Percentiles rank a stretch among this genome's conserved stretches.
Conservation (phyloP, 2,113 vertebrate genomes). For the Odontesthes bonariensis region DNA sequence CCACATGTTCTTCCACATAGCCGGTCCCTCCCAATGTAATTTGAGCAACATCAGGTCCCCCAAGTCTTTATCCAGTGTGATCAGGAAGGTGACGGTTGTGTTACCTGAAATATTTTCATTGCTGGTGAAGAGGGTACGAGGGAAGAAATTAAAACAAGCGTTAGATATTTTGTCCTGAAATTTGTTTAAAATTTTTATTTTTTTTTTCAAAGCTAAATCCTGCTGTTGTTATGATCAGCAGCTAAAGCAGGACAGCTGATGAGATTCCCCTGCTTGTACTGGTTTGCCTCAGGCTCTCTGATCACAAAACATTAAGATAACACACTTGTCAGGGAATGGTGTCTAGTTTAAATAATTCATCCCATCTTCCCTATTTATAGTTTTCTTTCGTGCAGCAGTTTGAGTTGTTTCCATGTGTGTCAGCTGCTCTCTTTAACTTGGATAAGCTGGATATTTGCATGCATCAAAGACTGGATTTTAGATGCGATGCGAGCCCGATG, state of each 20-base stretch:
- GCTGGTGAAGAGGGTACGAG: slow-evolving; percentile 70
- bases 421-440: slow-evolving; percentile 27
- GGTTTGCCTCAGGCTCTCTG: slow-evolving; percentile 31
- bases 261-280: slow-evolving; percentile 11
- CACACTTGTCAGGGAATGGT: slow-evolving; percentile 24
- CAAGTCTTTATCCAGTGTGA: slow-evolving; percentile 89
- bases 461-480: slow-evolving; percentile 17
- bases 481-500: slow-evolving; percentile 30
- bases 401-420: slow-evolving; percentile 60
- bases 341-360: slow-evolving; percentile 66
- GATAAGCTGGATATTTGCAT: slow-evolving; percentile 57
- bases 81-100: slow-evolving; percentile 89
- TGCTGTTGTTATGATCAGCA: neutral
- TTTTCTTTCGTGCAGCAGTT: slow-evolving; percentile 58
- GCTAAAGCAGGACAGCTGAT: slow-evolving; percentile 25
- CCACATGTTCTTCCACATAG: slow-evolving; percentile 90
- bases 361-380: slow-evolving; percentile 59
- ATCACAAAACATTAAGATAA: slow-evolving; percentile 44
- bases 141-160: neutral
- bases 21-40: slow-evolving; percentile 87
- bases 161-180: too few species aligned
- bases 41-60: slow-evolving; percentile 89
- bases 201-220: slow-evolving; percentile 1
- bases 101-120: slow-evolving; percentile 84
- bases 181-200: too few species aligned